phyloP scores from a whole-genome alignment of 2,888 invertebrate genomes.

The Micoletzkya japonica region DNA sequence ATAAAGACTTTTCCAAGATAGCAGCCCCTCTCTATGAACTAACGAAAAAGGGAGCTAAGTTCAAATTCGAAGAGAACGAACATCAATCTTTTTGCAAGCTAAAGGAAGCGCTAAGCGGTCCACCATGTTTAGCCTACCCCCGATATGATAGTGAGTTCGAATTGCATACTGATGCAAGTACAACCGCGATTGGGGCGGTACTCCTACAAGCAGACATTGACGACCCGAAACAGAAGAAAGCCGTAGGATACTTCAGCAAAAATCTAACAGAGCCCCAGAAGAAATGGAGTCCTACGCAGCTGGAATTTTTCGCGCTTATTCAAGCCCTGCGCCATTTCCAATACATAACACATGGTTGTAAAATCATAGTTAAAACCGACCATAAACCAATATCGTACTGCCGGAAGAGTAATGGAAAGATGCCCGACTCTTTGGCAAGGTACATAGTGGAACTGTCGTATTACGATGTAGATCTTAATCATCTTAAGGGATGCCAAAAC shows the following conservation, averaged over 20 bases:
- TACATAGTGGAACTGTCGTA: not conserved
- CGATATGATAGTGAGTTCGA: not conserved
- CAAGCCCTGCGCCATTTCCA: not conserved
- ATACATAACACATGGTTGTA: not conserved
- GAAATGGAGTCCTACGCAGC: not conserved
- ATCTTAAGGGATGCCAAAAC: not conserved
- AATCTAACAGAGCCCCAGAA: not conserved
- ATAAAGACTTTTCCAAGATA: not conserved
- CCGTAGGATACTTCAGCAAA: conserved; percentile 6
- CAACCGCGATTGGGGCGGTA: not conserved
- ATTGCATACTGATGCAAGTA: not conserved
- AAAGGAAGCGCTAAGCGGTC: not conserved
- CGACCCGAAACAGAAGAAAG: not conserved
- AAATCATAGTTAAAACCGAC: not conserved
- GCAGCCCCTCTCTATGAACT: not conserved
- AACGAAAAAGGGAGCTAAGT: not conserved
- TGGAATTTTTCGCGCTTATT: not conserved
- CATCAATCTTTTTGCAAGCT: not conserved
- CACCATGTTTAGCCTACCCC: conserved; percentile 5
- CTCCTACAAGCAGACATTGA: not conserved
- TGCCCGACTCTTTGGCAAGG: conserved; percentile 4
- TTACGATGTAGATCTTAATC: not conserved
- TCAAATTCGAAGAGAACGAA: not conserved
- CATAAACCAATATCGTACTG: not conserved
- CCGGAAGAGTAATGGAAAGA: not conserved